A percentile compares a stretch with the other conserved stretches of the same genome.
These are phyloP conservation scores for Epizoanthus fatuus DNA, from an alignment of 92 coral and sea anemone species.

Conservation along the genomic window DNA sequence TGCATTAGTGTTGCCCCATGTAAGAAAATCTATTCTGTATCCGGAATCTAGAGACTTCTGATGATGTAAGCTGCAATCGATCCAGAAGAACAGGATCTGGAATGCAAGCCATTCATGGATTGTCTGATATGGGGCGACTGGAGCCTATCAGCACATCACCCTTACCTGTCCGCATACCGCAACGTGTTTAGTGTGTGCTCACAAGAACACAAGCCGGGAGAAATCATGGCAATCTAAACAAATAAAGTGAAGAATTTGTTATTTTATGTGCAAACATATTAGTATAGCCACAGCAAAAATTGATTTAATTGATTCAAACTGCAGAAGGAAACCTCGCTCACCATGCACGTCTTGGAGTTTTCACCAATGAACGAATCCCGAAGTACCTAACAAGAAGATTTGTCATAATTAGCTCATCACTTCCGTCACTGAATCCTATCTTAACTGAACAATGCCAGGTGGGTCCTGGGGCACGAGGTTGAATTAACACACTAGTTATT, in stretches of 20 bases:
- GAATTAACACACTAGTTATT: too few relatives aligned
- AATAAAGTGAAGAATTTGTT: background rate
- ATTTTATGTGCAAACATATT: background rate
- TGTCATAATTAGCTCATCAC: too few relatives aligned
- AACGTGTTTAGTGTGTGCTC: conserved; percentile 97
- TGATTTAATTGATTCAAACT: background rate
- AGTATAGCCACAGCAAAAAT: too few relatives aligned
- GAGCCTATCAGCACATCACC: background rate
- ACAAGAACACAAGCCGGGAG: conserved; percentile 97
- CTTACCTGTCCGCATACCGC: conserved; percentile 99
- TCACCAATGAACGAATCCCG: conserved; percentile 99
- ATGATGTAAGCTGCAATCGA: too few relatives aligned
- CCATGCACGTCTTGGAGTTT: conserved; percentile 99
- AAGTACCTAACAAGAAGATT: conserved; percentile 72
- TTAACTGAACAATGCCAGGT: background rate
- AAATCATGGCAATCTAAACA: conserved; percentile 95
- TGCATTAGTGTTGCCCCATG: too few relatives aligned
- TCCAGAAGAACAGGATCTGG: too few relatives aligned
- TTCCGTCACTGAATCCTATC: background rate
- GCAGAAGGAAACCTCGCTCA: conserved; percentile 38
- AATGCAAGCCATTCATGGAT: too few relatives aligned
- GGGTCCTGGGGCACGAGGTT: background rate
- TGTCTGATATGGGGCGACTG: background rate
- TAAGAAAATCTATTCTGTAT: too few relatives aligned
- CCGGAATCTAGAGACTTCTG: too few relatives aligned